Evolutionary conservation across 2,888 invertebrate genomes (phyloP).

Genomic region (Ophion costatus): DNA sequence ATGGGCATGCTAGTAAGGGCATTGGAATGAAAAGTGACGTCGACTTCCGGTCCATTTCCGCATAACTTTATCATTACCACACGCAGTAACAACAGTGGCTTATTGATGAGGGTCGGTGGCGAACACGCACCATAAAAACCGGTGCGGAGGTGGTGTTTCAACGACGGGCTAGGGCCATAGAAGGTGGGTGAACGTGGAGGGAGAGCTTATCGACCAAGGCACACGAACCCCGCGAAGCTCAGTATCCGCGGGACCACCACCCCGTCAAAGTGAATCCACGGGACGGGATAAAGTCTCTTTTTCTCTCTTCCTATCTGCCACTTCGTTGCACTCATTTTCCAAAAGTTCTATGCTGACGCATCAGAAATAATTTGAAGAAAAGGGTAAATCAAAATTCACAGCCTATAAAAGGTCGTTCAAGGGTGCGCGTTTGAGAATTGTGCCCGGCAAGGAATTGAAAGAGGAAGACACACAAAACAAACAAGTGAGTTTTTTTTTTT

Average conservation of each 20-base stretch:
- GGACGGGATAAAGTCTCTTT: constrained; percentile 56
- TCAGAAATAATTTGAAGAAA: not conserved
- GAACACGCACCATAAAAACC: constrained; percentile 42
- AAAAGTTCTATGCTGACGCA: constrained; percentile 34
- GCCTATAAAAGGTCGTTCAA: constrained; percentile 11
- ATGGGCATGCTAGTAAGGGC: not conserved
- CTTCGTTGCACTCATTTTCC: constrained; percentile 24
- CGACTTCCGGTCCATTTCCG: not conserved
- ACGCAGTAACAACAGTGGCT: not conserved
- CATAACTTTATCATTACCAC: too few species aligned
- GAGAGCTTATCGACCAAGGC: constrained; percentile 81
- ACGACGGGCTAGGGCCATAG: constrained; percentile 49
- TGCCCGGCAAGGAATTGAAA: constrained; percentile 50
- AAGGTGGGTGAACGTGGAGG: constrained; percentile 76
- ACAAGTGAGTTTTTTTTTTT: constrained; percentile 53
- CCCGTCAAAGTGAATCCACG: constrained; percentile 74
- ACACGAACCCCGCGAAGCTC: constrained; percentile 76
- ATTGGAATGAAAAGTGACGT: not conserved
- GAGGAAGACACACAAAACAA: constrained; percentile 34
- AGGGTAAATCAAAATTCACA: not conserved
- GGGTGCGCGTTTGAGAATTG: constrained; percentile 48
- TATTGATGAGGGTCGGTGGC: constrained; percentile 13
- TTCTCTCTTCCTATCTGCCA: constrained; percentile 14
- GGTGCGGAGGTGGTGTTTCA: constrained; percentile 73
- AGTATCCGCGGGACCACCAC: constrained; percentile 82